phyloP scores from a whole-genome alignment of 23 tunicate genomes.

The Oikopleura vanhoeffeni region DNA sequence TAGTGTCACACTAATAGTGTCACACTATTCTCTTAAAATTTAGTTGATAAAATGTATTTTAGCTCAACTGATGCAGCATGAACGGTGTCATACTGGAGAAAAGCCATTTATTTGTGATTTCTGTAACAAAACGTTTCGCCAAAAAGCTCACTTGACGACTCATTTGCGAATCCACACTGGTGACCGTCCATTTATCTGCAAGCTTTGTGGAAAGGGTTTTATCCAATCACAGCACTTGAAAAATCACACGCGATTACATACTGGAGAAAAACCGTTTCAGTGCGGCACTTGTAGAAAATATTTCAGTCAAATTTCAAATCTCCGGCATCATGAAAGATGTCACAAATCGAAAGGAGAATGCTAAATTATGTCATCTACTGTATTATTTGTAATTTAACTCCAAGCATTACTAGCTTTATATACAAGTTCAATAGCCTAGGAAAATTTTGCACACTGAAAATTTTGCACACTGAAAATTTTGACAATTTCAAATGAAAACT shows the following conservation, averaged over 20 bases:
- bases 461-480: no score
- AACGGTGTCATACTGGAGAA: constrained; percentile 39
- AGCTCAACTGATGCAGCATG: not conserved
- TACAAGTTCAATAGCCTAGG: no score
- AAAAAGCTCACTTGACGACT: constrained; percentile 43
- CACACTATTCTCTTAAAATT: no score
- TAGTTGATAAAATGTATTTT: not conserved
- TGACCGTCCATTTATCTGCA: constrained; percentile 40
- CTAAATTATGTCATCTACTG: no score
- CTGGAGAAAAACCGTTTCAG: not conserved
- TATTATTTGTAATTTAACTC: no score
- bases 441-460: no score
- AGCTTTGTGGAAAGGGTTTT: constrained; percentile 28
- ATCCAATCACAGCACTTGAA: not conserved
- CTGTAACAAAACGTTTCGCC: constrained; percentile 35
- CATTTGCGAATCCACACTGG: constrained; percentile 70
- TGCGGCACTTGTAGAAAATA: not conserved
- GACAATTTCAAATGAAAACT: no score
- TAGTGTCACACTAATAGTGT: no score
- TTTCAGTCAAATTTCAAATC: not conserved
- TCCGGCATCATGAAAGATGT: not conserved
- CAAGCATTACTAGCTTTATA: no score
- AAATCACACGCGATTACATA: not conserved
- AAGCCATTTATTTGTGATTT: constrained; percentile 43
- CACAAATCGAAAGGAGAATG: not conserved